Evolutionary conservation across 2,888 invertebrate species (phyloP).

Genomic region (Laspeyria flexula): DNA sequence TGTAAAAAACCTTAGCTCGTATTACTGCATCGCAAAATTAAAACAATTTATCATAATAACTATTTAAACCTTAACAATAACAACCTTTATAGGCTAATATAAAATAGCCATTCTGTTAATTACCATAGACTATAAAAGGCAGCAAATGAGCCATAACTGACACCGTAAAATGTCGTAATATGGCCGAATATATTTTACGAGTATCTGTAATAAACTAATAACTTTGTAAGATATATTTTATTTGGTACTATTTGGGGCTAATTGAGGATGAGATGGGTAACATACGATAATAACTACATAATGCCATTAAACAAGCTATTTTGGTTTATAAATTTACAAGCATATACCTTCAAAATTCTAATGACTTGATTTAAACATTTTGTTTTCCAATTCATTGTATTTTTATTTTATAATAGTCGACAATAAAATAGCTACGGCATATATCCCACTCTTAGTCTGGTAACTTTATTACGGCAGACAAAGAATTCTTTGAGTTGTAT

Average conservation of each 20-base stretch:
- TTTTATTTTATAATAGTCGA: no score
- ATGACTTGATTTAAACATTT: no score
- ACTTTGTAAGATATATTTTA: constrained; percentile 21
- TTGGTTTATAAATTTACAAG: no score
- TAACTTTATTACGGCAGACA: no score
- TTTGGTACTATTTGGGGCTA: background rate
- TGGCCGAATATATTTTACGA: constrained; percentile 24
- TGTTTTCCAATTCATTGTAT: no score
- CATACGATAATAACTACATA: background rate
- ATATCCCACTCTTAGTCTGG: no score
- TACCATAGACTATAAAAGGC: constrained; percentile 38
- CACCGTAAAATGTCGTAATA: constrained; percentile 37
- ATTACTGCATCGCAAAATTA: no score
- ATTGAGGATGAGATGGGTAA: background rate
- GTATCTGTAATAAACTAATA: constrained; percentile 28
- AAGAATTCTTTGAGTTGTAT: no score
- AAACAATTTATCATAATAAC: constrained; percentile 8
- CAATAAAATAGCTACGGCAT: no score
- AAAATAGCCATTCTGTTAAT: constrained; percentile 45
- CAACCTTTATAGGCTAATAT: constrained; percentile 33
- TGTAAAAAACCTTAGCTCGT: no score
- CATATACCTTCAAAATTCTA: no score
- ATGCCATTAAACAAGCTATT: no score
- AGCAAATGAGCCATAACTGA: constrained; percentile 40
- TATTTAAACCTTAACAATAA: constrained; percentile 24